Conservation (phyloP, 2,113 vertebrate species). For the Burhinus oedicnemus region DNA sequence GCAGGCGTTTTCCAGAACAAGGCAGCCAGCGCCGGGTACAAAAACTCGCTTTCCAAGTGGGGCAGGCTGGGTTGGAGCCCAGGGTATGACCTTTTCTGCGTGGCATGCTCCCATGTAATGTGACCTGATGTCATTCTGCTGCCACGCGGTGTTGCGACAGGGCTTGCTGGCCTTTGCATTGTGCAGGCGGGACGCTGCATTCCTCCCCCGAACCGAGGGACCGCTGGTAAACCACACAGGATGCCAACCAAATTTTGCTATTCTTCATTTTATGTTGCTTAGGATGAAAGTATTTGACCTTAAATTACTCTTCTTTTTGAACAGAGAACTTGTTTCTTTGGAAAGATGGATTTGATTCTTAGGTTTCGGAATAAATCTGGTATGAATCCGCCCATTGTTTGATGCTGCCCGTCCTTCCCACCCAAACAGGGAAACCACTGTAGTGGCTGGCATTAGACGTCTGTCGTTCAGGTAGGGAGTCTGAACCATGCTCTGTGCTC, state of each 20-base stretch:
- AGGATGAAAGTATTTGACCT: constrained; percentile 34
- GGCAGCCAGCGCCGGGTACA: neutral
- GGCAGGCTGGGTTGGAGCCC: constrained; percentile 17
- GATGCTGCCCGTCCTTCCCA: neutral
- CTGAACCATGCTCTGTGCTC: neutral
- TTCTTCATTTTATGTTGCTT: neutral
- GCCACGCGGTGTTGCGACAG: neutral
- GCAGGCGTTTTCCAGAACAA: neutral
- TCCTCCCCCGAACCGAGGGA: neutral
- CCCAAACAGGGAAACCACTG: neutral
- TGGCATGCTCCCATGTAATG: neutral
- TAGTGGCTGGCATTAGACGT: neutral
- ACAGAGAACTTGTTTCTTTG: constrained; percentile 27
- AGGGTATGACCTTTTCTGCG: constrained; percentile 4
- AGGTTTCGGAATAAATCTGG: neutral
- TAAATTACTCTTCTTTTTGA: neutral
- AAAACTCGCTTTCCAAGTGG: constrained; percentile 5
- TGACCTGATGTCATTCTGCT: constrained; percentile 29
- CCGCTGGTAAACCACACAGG: constrained; percentile 8
- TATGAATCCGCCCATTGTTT: constrained; percentile 13
- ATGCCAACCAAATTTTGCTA: neutral
- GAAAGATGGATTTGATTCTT: neutral
- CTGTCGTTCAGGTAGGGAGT: neutral
- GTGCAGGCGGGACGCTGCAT: neutral
- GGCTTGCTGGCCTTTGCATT: neutral